Evolutionary conservation across 2,113 vertebrate species (phyloP), one percentile per base, ranked within the genome.

Genomic region (Brachypteracias leptosomus): DNA sequence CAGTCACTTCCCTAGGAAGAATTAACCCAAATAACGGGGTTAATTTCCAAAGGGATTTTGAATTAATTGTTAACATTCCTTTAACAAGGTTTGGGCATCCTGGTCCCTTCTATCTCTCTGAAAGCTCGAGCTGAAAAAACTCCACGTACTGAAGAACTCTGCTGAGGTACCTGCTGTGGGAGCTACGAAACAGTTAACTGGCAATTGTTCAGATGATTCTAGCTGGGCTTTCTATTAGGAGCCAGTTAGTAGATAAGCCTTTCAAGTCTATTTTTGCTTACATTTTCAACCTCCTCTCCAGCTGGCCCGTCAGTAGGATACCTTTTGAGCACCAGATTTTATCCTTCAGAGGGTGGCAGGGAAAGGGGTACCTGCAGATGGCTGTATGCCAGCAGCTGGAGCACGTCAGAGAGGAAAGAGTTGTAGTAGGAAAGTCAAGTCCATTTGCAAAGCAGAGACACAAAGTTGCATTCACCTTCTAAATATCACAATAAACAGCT

Each of bases 201-300:
- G 71, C n/a, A 79, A 76, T 26, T 88, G 8, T 31, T 90, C 26
- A 72, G 58, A 47, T 54, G 2, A 92, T 85, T 85, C 78, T 78
- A 93, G 44, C 59, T 80, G 17, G 40, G 33, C 16, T 80, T 87
- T 86, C 65, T 63, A 78, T 44, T 75, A 92, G 55, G 19, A 88
- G 9, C 18, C 73, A 85, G 40, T 66, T 58, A 73, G 90, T 15
- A 5, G 65, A 54, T 61, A 91, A 95, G 40, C 31, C 57, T 84
- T 94, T 92, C 74, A 94, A 92, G 42, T 49, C 66, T 87, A 28
- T 78, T 95, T 96, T 90, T 94, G 74, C 68, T 85, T 82, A 57
- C 54, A 81, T 67, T 54, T 88, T 76, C 71, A 75, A n/a, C 5
- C 28, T 91, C 57, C 31, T 85, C 79, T 94, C 74, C 76, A 80